Base-by-base conservation (phyloP, 1,140 invertebrate genomes). In the Drosophila busckii region DNA sequence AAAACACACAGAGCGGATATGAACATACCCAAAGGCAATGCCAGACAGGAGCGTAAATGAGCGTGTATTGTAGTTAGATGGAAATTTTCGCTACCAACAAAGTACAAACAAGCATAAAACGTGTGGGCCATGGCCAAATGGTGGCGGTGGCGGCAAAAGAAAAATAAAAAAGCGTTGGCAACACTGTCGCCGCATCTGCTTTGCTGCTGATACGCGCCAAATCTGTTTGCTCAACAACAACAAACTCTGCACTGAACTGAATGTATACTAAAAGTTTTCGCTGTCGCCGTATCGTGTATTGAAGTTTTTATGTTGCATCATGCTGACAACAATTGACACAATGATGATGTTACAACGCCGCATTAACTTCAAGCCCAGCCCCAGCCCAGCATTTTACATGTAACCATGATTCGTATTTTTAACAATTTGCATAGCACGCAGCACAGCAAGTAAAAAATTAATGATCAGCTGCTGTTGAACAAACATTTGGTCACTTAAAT, bases 21-120 rank as follows among this genome's bases (percentile, higher is more conserved):
- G 76, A 70, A 70, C 75, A 75, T 70, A 70, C 76, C 78, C 70
- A 52, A 46, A 69, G 75, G 76, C 76, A 54, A 69, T 76, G n/a
- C n/a, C 78, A 83, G 78, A 83, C 76, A 60, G n/a, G n/a, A n/a
- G 78, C 60, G 78, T 65, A 76, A 76, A 83, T 83, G 76, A 76
- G 78, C 78, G 78, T 83, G 64, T 71, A 76, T 55, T 83, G 63
- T 58, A 71, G n/a, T n/a, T n/a, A n/a, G 67, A 71, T 69, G 64
- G 67, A 83, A 76, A 65, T 73, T 62, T n/a, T n/a, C n/a, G 61
- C 58, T 63, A 15, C 62, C 44, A 44, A 70, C 9, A 44, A 26
- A 52, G 6, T 12, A 32, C 2, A 40, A n/a, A 13, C 15, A 12
- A 34, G 26, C 41, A 61, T 3, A 38, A n/a, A n/a, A n/a, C n/a